A percentile compares a stretch with the other conserved stretches of the same genome.
Evolutionary conservation across 2,113 vertebrate species (phyloP).

Genomic region (Colistium nudipinnis): DNA sequence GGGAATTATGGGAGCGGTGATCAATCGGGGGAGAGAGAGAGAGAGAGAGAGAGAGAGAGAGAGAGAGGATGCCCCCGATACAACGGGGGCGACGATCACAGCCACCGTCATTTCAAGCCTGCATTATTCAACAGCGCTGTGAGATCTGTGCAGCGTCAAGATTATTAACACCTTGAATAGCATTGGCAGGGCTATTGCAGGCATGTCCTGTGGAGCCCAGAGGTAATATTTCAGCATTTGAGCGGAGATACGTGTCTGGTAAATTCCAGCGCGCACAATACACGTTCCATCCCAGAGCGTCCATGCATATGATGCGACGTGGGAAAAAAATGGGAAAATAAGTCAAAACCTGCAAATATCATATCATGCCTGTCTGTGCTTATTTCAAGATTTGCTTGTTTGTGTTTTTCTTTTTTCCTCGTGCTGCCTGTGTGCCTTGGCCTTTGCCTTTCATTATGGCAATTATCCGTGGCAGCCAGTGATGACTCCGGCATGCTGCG

Average conservation of each 20-base stretch:
- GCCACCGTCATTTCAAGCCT: slow-evolving; percentile 74
- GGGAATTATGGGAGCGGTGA: slow-evolving; percentile 61
- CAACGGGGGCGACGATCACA: slow-evolving; percentile 58
- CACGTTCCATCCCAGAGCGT: not conserved
- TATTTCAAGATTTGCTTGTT: slow-evolving; percentile 18
- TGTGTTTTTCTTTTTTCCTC: slow-evolving; percentile 9
- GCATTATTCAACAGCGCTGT: slow-evolving; percentile 77
- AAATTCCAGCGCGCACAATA: slow-evolving; percentile 9
- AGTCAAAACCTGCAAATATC: no score
- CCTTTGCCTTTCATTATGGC: slow-evolving; percentile 73
- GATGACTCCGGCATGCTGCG: slow-evolving; percentile 65
- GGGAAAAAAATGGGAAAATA: no score
- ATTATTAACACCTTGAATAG: slow-evolving; percentile 75
- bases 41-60: not conserved
- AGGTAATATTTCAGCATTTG: slow-evolving; percentile 64
- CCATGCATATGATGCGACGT: no score
- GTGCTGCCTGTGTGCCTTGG: slow-evolving; percentile 36
- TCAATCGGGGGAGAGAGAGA: slow-evolving; percentile 43
- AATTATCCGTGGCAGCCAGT: slow-evolving; percentile 70
- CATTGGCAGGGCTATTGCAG: slow-evolving; percentile 60
- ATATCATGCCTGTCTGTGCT: slow-evolving; percentile 1
- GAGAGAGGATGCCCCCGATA: slow-evolving; percentile 40
- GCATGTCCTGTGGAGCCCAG: slow-evolving; percentile 42
- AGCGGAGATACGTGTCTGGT: slow-evolving; percentile 35
- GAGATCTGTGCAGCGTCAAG: slow-evolving; percentile 65